Percentiles rank a stretch among this genome's conserved stretches.
These are phyloP conservation scores for Nezara viridula DNA, from an alignment of 2,888 invertebrate genomes.

Conservation along the genomic window DNA sequence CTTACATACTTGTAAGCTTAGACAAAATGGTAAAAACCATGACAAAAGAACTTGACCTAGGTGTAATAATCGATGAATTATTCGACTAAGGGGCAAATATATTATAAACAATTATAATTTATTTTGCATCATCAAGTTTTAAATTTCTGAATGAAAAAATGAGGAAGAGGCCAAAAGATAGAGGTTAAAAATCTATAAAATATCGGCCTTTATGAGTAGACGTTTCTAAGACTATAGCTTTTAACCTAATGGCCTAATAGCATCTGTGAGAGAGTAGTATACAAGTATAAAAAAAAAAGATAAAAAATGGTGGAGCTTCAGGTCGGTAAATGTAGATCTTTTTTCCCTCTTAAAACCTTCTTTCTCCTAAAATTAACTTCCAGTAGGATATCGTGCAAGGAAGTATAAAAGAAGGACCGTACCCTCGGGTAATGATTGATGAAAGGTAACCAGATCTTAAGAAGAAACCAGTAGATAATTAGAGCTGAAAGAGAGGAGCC, in stretches of 20 bases:
- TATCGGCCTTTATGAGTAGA: neutral
- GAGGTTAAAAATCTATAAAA: neutral
- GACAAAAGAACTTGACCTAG: no score
- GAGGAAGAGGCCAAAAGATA: neutral
- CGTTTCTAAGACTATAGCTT: neutral
- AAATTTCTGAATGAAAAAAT: neutral
- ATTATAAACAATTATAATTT: no score
- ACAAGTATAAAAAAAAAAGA: neutral
- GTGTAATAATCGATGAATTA: no score
- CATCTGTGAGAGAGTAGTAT: neutral
- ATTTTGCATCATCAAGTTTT: no score
- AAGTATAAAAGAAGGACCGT: neutral
- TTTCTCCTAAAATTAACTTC: constrained; percentile 21
- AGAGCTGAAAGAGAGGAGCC: constrained; percentile 40
- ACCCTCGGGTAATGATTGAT: constrained; percentile 43
- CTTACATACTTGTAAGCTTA: no score
- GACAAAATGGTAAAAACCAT: no score
- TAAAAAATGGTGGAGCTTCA: neutral
- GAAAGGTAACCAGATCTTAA: constrained; percentile 28
- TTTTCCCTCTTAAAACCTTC: neutral
- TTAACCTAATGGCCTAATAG: neutral
- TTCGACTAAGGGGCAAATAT: no score
- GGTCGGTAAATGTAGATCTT: neutral
- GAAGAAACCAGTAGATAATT: constrained; percentile 47
- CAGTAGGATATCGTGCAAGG: constrained; percentile 22